Evolutionary conservation across 2,888 invertebrate species (phyloP), one percentile per base, ranked within the genome.

Genomic region (Selenia dentaria): DNA sequence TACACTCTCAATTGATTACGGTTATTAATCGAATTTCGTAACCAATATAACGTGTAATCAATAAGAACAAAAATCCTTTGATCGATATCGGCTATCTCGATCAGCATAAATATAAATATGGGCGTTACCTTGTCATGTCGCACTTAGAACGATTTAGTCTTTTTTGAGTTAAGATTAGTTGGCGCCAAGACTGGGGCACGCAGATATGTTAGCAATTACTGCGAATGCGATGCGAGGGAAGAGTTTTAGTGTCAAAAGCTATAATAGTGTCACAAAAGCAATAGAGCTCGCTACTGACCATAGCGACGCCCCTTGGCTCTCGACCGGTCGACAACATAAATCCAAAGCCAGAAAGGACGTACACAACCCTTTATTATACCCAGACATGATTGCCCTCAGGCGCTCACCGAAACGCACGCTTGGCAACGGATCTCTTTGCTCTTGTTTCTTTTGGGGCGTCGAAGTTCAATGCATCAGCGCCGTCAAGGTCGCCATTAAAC

Each of bases 351-450:
- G 69, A 79, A 77, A 78, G 76, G 82, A 81, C 82, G 78, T 68
- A 70, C 77, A 70, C 80, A 86, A 77, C 84, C 88, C 87, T 86
- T 85, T 84, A 88, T 89, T 89, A 88, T 74, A 74, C 72, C 76
- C 70, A 83, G 87, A 81, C 89, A 87, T 89, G 89, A 88, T 87
- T 84, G 84, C 79, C 89, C 89, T 74, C 78, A 66, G 83, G 88
- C 85, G 79, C 73, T 82, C 71, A 60, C 67, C 62, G 71, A 73
- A 83, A 79, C 79, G 83, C 83, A 84, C 79, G 81, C 81, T 80
- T 76, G 75, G 83, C 77, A 83, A 83, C 84, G 74, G 77, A 76
- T 64, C 67, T 66, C 58, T 60, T 13, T 59, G 66, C 74, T 80
- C 78, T 76, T 72, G 69, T 47, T 59, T 60, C 62, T 70, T 74